phyloP scores from a whole-genome alignment of 2,888 invertebrate genomes.

The Syrphus vitripennis region DNA sequence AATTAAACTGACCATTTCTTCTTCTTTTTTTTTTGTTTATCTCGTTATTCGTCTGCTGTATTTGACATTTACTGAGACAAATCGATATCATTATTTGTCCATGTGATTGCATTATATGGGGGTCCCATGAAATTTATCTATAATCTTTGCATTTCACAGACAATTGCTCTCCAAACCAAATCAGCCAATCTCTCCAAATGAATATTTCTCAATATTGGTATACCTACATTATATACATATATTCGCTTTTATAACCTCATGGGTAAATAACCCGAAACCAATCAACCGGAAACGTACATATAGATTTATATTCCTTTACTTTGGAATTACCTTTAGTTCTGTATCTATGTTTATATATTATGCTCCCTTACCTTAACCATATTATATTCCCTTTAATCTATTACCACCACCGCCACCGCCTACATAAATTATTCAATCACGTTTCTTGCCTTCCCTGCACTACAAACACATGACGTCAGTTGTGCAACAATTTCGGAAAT shows the following conservation, averaged over 20 bases:
- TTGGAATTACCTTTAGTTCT: constrained; percentile 5
- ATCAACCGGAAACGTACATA: constrained; percentile 7
- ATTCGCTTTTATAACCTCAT: constrained; percentile 10
- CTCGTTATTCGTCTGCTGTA: background rate
- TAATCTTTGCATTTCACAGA: constrained; percentile 43
- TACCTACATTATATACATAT: too few species aligned
- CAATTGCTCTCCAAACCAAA: constrained; percentile 45
- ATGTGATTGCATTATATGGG: constrained; percentile 8
- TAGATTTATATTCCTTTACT: background rate
- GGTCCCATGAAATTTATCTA: constrained; percentile 17
- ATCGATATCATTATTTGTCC: constrained; percentile 20
- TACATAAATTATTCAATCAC: constrained; percentile 36
- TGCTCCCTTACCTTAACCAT: background rate
- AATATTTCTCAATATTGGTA: constrained; percentile 29
- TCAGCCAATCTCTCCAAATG: constrained; percentile 21
- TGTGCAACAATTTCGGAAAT: constrained; percentile 48
- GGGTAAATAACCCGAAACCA: constrained; percentile 17
- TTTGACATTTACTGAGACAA: constrained; percentile 14
- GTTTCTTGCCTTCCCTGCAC: background rate
- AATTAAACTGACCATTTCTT: background rate
- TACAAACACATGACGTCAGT: constrained; percentile 38
- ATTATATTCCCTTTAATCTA: background rate
- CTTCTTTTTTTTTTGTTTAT: background rate
- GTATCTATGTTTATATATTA: background rate
- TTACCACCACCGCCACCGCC: background rate